Conservation (phyloP, 1,140 invertebrate genomes). For the Scaptomyza graminum region DNA sequence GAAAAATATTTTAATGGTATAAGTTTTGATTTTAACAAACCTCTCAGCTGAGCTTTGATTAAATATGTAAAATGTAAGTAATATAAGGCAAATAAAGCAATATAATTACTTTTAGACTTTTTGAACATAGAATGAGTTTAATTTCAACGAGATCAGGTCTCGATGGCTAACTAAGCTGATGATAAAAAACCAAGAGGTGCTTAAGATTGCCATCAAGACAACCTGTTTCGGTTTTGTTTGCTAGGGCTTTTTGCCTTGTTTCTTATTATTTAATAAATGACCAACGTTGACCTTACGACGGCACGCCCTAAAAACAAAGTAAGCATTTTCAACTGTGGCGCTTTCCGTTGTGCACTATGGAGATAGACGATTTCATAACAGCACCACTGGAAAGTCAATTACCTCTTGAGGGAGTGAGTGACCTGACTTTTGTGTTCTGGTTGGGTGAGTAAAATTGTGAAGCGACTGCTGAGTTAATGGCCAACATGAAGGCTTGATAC, state of each 20-base stretch:
- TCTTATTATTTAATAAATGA: conserved; percentile 14
- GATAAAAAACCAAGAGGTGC: not conserved
- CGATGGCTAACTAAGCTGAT: not conserved
- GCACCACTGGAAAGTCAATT: conserved; percentile 43
- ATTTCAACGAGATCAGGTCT: not conserved
- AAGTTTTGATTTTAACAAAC: not conserved
- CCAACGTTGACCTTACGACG: not conserved
- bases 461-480: conserved; percentile 68
- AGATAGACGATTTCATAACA: conserved; percentile 30
- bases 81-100: no score
- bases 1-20: conserved; percentile 1
- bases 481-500: conserved; percentile 64
- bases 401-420: conserved; percentile 32
- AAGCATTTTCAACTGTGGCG: not conserved
- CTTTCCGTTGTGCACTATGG: conserved; percentile 1
- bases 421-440: conserved; percentile 56
- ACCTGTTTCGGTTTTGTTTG: not conserved
- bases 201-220: not conserved
- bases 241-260: conserved; percentile 15
- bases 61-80: no score
- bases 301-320: conserved; percentile 2
- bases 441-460: conserved; percentile 56
- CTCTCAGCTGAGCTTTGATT: no score
- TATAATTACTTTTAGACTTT: no score
- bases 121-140: not conserved